Percentiles rank a stretch among this genome's conserved stretches.
phyloP scores from a whole-genome alignment of 2,113 vertebrate species.

The Nestor notabilis region DNA sequence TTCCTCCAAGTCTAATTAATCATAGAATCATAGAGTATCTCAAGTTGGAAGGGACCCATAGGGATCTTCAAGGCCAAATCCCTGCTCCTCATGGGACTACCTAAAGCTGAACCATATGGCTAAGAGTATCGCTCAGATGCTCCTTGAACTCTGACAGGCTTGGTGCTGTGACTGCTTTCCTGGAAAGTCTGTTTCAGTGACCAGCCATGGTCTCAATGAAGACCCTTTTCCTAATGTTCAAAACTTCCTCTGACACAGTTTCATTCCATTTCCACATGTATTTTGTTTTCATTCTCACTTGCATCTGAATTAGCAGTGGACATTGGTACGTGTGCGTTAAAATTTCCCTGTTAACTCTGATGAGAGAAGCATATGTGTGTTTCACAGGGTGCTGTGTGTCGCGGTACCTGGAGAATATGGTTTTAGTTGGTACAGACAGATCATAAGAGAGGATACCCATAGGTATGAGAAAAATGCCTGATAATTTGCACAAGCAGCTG shows the following conservation, averaged over 20 bases:
- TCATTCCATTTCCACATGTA: not conserved
- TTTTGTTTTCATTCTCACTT: constrained; percentile 32
- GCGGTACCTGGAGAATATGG: not conserved
- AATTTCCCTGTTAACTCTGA: constrained; percentile 19
- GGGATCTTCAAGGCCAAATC: not conserved
- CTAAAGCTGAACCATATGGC: not conserved
- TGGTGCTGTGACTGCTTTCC: not conserved
- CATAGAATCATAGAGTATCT: not conserved
- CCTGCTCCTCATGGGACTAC: not conserved
- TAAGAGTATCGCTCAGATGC: not conserved
- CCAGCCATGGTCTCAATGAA: not conserved
- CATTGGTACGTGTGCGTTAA: constrained; percentile 27
- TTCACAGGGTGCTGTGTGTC: not conserved
- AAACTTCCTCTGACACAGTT: not conserved
- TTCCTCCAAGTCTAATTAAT: constrained; percentile 42
- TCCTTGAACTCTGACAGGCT: not conserved
- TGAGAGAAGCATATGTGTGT: constrained; percentile 47
- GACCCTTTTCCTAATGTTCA: not conserved
- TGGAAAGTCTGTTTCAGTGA: not conserved
- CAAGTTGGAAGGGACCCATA: not conserved
- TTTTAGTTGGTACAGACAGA: constrained; percentile 2
- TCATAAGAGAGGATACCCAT: constrained; percentile 18
- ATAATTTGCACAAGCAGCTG: constrained; percentile 59
- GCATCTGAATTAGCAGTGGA: constrained; percentile 30
- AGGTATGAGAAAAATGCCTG: constrained; percentile 1